Evolutionary conservation across 2,888 invertebrate species (phyloP), one percentile per base, ranked within the genome.

Genomic region (Cerastis rubricosa): DNA sequence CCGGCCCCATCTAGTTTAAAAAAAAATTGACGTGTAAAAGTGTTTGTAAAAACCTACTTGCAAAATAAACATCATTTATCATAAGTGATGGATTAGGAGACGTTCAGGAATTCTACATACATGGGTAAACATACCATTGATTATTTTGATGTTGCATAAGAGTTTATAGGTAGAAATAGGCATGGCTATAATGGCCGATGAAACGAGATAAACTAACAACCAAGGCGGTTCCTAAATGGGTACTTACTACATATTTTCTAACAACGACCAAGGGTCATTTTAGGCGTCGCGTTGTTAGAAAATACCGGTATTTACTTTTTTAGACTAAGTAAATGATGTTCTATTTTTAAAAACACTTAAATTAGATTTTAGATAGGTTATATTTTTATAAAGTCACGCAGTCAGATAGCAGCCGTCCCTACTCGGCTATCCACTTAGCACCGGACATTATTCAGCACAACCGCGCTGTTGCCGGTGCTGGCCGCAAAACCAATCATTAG

Each of bases 391-490:
- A 78, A 84, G 87, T 89, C 89, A 90, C 90, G 87, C 76, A n/a
- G 80, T 85, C n/a, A 87, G 73, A 82, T 81, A 83, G 66, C 71
- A 81, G 81, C 77, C 85, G 82, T 74, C 71, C 78, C 75, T 87
- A 70, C 69, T 66, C 25, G 83, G 89, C 93, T 92, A 94, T 94
- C 95, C 95, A 95, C 95, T 96, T 95, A 93, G 86, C 85, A 83
- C 90, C 95, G 96, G 96, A 96, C 88, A 89, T 96, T 95, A 96
- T 89, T 91, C 92, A 92, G 94, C 96, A 89, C 78, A 92, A 93
- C 82, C 76, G 65, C 78, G 80, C 73, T 65, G 78, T 69, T 57
- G 81, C 81, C 82, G 79, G 85, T 47, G 69, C 78, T 76, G 80
- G 76, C 81, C 82, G 84, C 84, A 85, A 83, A 86, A 82, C 83